Percentiles rank a stretch among this genome's conserved stretches.
Conservation (phyloP, 2,797 vertebrate species). For the Hemitrygon akajei region DNA sequence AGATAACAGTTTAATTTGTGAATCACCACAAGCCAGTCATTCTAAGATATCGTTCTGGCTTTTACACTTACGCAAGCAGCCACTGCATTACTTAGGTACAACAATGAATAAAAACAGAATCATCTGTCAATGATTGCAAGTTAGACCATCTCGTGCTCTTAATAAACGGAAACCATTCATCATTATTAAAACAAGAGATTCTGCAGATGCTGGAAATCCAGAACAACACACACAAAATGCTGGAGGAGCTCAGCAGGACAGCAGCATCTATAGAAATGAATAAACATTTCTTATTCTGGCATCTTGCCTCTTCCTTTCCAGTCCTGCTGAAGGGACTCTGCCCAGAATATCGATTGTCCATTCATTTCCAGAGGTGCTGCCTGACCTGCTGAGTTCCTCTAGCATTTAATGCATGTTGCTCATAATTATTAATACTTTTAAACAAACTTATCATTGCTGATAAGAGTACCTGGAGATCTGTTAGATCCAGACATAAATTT, state of each 20-base stretch:
- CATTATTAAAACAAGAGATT: background rate
- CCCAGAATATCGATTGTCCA: too few species aligned
- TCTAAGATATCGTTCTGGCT: background rate
- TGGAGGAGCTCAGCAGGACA: too few species aligned
- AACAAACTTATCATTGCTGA: background rate
- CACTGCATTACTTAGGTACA: background rate
- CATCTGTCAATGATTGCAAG: conserved; percentile 1
- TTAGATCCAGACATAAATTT: background rate
- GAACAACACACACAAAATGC: too few species aligned
- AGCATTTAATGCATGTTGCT: too few species aligned
- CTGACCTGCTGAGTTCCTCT: too few species aligned
- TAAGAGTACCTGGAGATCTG: background rate
- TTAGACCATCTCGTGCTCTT: background rate
- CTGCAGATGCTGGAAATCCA: too few species aligned
- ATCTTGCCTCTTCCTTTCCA: too few species aligned
- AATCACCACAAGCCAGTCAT: background rate
- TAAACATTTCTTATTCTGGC: too few species aligned
- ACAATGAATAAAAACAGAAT: background rate
- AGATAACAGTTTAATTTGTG: conserved; percentile 3
- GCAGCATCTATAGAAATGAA: too few species aligned
- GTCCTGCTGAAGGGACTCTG: too few species aligned
- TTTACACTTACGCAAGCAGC: background rate
- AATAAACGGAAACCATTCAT: background rate
- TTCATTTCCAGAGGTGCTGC: too few species aligned
- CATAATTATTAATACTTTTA: background rate